Percentiles rank a stretch among this genome's conserved stretches.
Conservation (phyloP, 2,113 vertebrate genomes). For the Callocephalon fimbriatum region DNA sequence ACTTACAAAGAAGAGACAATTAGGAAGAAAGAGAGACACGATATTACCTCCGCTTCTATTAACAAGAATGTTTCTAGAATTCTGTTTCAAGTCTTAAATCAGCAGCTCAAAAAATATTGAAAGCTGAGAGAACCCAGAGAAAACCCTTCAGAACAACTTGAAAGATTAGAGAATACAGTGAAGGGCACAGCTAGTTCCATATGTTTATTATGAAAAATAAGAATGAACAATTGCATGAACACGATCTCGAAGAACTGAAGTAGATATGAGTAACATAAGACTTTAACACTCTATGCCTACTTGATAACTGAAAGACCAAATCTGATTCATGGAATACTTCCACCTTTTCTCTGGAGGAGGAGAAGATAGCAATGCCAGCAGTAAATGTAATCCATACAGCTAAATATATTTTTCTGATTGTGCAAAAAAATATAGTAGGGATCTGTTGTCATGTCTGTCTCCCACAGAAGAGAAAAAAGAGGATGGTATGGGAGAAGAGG, state of each 20-base stretch:
- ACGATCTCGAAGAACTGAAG: neutral
- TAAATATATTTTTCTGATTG: neutral
- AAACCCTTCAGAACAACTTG: neutral
- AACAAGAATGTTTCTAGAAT: neutral
- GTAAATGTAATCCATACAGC: neutral
- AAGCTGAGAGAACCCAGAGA: neutral
- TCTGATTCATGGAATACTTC: neutral
- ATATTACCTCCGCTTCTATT: neutral
- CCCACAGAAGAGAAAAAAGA: neutral
- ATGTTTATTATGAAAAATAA: neutral
- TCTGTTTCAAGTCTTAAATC: neutral
- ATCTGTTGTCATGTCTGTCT: neutral
- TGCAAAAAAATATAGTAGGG: neutral
- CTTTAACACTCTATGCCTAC: neutral
- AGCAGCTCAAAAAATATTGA: neutral
- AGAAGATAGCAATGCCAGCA: neutral
- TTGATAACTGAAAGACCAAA: neutral
- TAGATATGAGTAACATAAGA: neutral
- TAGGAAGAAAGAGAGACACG: neutral
- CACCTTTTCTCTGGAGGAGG: neutral
- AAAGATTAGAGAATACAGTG: fast-evolving
- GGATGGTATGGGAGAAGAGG: neutral
- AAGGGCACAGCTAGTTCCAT: neutral
- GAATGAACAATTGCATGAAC: neutral
- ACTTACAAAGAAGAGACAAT: neutral